A percentile compares a stretch with the other conserved stretches of the same genome.
phyloP scores from a whole-genome alignment of 2,113 vertebrate species.

The Protobothrops flavoviridis region DNA sequence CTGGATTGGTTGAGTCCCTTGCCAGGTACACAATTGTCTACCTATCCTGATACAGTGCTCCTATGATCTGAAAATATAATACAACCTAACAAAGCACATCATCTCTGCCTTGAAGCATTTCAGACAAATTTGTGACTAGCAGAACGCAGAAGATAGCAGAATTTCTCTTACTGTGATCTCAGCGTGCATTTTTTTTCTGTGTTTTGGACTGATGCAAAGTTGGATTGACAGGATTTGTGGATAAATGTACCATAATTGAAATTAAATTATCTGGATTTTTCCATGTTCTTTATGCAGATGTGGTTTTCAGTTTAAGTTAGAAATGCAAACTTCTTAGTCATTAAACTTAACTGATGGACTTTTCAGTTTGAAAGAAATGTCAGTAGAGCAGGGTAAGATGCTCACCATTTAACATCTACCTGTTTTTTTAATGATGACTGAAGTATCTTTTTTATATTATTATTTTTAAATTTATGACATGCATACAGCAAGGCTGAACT shows the following conservation, averaged over 20 bases:
- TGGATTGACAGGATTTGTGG: background rate
- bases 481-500: background rate
- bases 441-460: background rate
- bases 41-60: slow-evolving; percentile 27
- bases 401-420: background rate
- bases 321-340: background rate
- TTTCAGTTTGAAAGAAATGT: background rate
- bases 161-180: slow-evolving; percentile 13
- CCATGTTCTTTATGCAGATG: background rate
- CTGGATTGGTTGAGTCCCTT: background rate
- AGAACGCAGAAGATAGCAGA: slow-evolving; percentile 40
- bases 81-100: slow-evolving; percentile 34
- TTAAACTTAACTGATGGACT: accelerated
- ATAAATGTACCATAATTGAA: background rate
- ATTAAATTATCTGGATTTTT: background rate
- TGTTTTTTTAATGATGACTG: background rate
- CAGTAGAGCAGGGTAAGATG: background rate
- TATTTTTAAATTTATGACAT: background rate
- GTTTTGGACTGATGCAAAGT: background rate
- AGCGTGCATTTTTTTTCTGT: slow-evolving; percentile 27
- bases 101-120: slow-evolving; percentile 27
- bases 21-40: accelerated
- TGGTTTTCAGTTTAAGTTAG: background rate
- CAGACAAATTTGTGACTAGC: slow-evolving; percentile 33
- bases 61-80: slow-evolving; percentile 26